These are phyloP conservation scores for Plebejus argus DNA, from an alignment of 2,888 invertebrate genomes.

Conservation along the genomic window DNA sequence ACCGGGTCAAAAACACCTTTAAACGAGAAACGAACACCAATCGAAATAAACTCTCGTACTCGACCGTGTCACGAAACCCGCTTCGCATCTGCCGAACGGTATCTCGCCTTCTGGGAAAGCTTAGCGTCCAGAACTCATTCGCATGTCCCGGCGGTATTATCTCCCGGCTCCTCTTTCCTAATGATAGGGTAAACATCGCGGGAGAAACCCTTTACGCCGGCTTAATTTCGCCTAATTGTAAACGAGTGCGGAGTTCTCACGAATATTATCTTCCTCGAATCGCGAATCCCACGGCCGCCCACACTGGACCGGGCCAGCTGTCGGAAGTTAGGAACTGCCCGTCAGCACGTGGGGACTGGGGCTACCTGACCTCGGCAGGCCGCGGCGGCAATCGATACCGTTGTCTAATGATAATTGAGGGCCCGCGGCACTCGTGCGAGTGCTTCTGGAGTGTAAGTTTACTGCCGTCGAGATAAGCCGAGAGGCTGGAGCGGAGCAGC, in stretches of 20 bases:
- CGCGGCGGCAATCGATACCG: constrained; percentile 70
- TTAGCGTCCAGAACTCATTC: constrained; percentile 73
- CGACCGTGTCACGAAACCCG: constrained; percentile 74
- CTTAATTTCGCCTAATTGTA: constrained; percentile 75
- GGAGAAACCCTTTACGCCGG: constrained; percentile 66
- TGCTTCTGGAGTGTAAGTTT: constrained; percentile 72
- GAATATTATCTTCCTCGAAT: constrained; percentile 65
- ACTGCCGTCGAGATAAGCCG: constrained; percentile 73
- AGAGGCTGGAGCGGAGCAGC: constrained; percentile 60
- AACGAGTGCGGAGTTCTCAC: constrained; percentile 72
- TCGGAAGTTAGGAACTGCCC: constrained; percentile 47
- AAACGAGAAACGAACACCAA: constrained; percentile 71
- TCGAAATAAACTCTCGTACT: constrained; percentile 72
- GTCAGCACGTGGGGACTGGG: constrained; percentile 60
- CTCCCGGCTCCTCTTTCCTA: constrained; percentile 59
- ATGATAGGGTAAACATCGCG: constrained; percentile 73
- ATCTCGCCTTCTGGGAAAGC: constrained; percentile 77
- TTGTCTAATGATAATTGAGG: constrained; percentile 69
- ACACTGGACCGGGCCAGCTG: constrained; percentile 63
- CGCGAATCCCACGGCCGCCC: constrained; percentile 66
- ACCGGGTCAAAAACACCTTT: constrained; percentile 80
- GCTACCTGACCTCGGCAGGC: constrained; percentile 62
- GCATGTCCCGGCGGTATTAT: constrained; percentile 76
- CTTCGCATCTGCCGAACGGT: constrained; percentile 76
- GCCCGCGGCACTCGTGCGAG: constrained; percentile 55